These are phyloP conservation scores for Aegithalos caudatus DNA, from an alignment of 2,113 vertebrate species.

Conservation along the genomic window DNA sequence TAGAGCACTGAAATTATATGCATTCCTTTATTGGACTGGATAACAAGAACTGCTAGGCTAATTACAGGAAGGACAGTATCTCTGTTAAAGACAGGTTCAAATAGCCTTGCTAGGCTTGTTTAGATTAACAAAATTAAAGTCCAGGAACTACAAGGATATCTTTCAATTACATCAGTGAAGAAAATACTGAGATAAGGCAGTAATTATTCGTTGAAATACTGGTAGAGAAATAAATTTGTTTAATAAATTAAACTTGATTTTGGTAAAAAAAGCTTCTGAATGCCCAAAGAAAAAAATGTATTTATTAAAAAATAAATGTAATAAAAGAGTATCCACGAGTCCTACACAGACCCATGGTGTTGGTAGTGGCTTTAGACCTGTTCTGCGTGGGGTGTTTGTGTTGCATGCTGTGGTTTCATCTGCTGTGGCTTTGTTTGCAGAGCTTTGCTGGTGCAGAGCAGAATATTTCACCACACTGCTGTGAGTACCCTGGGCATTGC, in stretches of 20 bases:
- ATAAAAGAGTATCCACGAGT: not conserved
- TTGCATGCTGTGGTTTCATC: not conserved
- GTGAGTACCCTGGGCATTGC: not conserved
- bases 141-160: not conserved
- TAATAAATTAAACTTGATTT: not conserved
- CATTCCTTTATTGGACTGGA: not conserved
- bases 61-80: not conserved
- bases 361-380: not conserved
- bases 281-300: not conserved
- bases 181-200: not conserved
- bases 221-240: not conserved
- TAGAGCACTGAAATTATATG: not conserved
- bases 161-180: not conserved
- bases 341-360: not conserved
- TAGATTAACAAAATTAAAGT: not conserved
- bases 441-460: not conserved
- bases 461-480: not conserved
- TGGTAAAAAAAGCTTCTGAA: not conserved
- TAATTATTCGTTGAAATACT: not conserved
- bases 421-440: not conserved
- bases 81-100: not conserved
- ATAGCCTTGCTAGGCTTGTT: not conserved
- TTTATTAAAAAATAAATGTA: too few species aligned
- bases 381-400: not conserved
- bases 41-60: not conserved